Percentiles rank a stretch among this genome's conserved stretches.
Evolutionary conservation across 2,888 invertebrate genomes (phyloP).

Genomic region (Colletes collaris): DNA sequence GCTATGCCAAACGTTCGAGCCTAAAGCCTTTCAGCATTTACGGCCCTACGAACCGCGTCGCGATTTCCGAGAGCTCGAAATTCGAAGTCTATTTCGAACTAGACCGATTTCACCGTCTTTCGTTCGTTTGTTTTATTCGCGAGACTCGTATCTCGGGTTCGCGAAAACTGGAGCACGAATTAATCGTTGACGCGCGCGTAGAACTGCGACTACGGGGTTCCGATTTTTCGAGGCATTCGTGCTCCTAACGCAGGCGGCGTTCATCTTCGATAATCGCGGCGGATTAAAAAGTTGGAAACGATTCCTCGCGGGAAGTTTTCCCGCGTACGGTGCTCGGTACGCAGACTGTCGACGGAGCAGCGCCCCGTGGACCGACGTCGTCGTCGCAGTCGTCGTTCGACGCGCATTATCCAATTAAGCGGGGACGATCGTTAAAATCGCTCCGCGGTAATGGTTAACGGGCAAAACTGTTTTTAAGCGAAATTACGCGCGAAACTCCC

Average conservation of each 20-base stretch:
- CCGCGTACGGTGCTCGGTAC: neutral
- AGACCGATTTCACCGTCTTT: neutral
- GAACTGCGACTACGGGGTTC: no score
- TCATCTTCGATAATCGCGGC: neutral
- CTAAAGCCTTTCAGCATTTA: no score
- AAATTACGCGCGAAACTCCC: slow-evolving; percentile 1
- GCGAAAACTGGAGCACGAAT: neutral
- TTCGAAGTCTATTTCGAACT: no score
- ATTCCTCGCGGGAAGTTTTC: slow-evolving; percentile 6
- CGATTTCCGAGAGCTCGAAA: no score
- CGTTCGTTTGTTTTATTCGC: slow-evolving; percentile 14
- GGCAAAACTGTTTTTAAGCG: slow-evolving; percentile 26
- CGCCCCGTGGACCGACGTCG: neutral
- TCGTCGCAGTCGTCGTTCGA: neutral
- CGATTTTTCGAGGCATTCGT: no score
- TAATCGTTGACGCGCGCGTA: neutral
- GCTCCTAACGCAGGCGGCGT: neutral
- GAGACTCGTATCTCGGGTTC: slow-evolving; percentile 8
- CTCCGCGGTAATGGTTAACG: slow-evolving; percentile 32
- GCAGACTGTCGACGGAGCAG: neutral
- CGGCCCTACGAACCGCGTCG: no score
- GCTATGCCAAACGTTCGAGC: no score
- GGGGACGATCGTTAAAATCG: slow-evolving; percentile 32
- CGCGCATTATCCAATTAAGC: slow-evolving; percentile 11
- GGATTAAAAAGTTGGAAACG: slow-evolving; percentile 28